Evolutionary conservation across 2,113 vertebrate genomes (phyloP).

Genomic region (Vidua macroura): DNA sequence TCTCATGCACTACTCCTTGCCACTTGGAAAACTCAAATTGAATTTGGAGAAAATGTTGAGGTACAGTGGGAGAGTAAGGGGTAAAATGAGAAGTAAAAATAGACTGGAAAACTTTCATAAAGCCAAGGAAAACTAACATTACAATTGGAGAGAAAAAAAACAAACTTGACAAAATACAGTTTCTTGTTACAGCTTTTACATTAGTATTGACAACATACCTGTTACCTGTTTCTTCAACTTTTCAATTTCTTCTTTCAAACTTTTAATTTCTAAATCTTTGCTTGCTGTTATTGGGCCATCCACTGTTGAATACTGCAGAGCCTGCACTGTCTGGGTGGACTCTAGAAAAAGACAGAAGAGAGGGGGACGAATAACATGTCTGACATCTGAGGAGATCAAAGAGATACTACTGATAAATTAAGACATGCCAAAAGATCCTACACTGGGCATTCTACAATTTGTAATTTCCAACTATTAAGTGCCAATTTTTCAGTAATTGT

Average conservation of each 20-base stretch:
- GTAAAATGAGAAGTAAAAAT: background rate
- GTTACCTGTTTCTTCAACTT: constrained; percentile 90
- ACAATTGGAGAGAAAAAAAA: background rate
- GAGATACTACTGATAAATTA: background rate
- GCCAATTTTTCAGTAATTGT: background rate
- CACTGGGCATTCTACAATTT: background rate
- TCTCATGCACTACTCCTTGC: background rate
- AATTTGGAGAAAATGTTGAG: background rate
- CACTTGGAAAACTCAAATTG: background rate
- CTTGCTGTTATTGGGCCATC: constrained; percentile 77
- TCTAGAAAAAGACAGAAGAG: constrained; percentile 70
- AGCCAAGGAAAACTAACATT: background rate
- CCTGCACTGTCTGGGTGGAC: constrained; percentile 93
- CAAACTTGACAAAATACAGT: background rate
- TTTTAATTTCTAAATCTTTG: constrained; percentile 94
- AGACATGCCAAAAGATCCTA: background rate
- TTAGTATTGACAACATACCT: constrained; percentile 72
- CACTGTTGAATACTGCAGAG: constrained; percentile 84
- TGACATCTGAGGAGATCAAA: background rate
- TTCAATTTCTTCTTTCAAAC: constrained; percentile 94
- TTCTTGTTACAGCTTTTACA: background rate
- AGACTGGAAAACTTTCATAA: background rate
- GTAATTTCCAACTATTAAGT: background rate
- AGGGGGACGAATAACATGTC: background rate
- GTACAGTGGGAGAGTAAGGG: background rate